Conservation (phyloP, 2,888 invertebrate genomes). For the Tenthredo notha region DNA sequence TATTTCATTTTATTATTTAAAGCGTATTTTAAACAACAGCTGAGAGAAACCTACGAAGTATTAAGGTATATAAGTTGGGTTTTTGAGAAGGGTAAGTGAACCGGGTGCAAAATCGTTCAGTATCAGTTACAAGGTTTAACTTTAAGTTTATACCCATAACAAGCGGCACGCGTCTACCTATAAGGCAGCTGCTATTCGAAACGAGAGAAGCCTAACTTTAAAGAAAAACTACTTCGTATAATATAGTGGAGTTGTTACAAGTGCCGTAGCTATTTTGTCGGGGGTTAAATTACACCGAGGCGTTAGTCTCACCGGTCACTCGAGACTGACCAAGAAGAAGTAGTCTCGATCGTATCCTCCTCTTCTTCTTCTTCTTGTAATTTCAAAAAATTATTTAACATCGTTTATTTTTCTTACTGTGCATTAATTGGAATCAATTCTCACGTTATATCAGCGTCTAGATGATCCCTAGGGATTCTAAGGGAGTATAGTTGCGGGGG, state of each 20-base stretch:
- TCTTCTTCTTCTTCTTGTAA: background rate
- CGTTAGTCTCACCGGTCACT: background rate
- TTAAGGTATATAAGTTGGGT: background rate
- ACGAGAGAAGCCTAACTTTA: background rate
- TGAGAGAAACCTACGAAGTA: constrained; percentile 26
- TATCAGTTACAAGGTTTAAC: constrained; percentile 30
- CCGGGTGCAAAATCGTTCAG: constrained; percentile 37
- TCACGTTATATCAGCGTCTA: constrained; percentile 31
- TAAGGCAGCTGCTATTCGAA: constrained; percentile 15
- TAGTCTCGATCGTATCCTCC: background rate
- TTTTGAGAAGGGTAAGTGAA: background rate
- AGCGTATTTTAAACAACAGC: background rate
- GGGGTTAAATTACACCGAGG: background rate
- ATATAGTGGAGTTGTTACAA: constrained; percentile 26
- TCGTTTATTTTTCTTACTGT: background rate
- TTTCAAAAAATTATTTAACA: background rate
- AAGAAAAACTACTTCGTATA: background rate
- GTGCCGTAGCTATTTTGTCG: background rate
- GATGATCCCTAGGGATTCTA: background rate
- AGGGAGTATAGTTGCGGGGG: constrained; percentile 66
- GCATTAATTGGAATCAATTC: constrained; percentile 30
- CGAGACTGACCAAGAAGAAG: background rate
- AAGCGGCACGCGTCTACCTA: constrained; percentile 24
- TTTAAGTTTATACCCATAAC: constrained; percentile 1
- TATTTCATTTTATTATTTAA: background rate